phyloP scores from a whole-genome alignment of 2,113 vertebrate species.

The Illadopsis cleaveri region DNA sequence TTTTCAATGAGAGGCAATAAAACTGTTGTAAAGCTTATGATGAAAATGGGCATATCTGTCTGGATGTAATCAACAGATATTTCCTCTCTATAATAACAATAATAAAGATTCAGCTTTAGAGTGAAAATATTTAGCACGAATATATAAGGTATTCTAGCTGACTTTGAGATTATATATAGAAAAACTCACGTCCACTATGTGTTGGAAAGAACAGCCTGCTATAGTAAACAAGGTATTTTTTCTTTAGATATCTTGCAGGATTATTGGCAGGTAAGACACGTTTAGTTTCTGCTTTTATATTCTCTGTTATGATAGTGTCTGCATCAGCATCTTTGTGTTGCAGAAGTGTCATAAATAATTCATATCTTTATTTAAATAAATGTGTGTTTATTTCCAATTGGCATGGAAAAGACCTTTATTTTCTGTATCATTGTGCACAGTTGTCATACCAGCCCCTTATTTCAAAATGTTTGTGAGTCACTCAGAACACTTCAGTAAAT shows the following conservation, averaged over 20 bases:
- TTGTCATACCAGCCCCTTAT: neutral
- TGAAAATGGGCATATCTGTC: neutral
- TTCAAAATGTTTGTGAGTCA: constrained; percentile 19
- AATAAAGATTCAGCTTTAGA: neutral
- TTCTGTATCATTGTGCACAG: constrained; percentile 1
- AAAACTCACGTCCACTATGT: neutral
- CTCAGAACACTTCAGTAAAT: neutral
- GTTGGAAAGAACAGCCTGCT: neutral
- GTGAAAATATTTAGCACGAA: neutral
- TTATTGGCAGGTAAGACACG: neutral
- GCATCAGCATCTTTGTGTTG: constrained; percentile 8
- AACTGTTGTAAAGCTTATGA: neutral
- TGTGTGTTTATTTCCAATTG: constrained; percentile 33
- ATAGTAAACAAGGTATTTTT: neutral
- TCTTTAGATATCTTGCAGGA: neutral
- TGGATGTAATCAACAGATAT: neutral
- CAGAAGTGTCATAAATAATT: constrained; percentile 16
- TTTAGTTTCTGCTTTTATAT: neutral
- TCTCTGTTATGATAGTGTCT: neutral
- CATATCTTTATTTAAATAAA: constrained; percentile 34
- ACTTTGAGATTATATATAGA: neutral
- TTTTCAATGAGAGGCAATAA: neutral
- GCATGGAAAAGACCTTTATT: constrained; percentile 8
- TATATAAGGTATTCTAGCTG: neutral
- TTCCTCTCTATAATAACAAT: neutral